Conservation (phyloP, 2,113 vertebrate genomes). For the Cottus gobio region DNA sequence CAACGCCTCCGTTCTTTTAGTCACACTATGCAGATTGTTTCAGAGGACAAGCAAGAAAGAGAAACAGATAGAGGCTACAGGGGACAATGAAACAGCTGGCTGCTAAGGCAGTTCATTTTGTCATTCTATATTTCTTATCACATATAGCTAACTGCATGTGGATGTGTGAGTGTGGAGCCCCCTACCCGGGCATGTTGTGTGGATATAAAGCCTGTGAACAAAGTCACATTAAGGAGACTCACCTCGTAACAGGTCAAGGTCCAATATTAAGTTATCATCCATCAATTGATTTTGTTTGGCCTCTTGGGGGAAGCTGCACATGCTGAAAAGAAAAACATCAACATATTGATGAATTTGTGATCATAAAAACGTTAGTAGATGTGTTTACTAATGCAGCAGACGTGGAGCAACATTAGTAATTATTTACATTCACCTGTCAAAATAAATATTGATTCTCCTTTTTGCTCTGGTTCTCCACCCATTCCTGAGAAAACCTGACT, state of each 20-base stretch:
- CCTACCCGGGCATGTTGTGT: neutral
- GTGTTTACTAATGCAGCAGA: neutral
- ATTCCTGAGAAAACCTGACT: neutral
- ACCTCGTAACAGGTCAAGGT: neutral
- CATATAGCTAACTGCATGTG: slow-evolving; percentile 34
- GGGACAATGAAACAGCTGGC: slow-evolving; percentile 87
- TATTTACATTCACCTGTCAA: neutral
- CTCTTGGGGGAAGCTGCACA: neutral
- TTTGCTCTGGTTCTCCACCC: neutral
- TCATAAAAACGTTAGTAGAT: neutral
- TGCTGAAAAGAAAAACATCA: neutral
- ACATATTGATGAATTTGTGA: neutral
- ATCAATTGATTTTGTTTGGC: neutral
- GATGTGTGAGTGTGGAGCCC: slow-evolving; percentile 12
- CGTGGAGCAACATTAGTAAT: neutral
- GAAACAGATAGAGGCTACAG: slow-evolving; percentile 77
- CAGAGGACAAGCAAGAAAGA: slow-evolving; percentile 79
- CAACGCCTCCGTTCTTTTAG: slow-evolving; percentile 83
- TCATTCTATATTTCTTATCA: slow-evolving; percentile 72
- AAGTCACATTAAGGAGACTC: slow-evolving; percentile 1
- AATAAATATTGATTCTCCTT: neutral
- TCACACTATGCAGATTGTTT: slow-evolving; percentile 86
- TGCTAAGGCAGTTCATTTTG: slow-evolving; percentile 82
- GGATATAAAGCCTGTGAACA: neutral
- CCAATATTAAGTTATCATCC: neutral